phyloP scores from a whole-genome alignment of 2,797 vertebrate species.

The Cygnus olor region DNA sequence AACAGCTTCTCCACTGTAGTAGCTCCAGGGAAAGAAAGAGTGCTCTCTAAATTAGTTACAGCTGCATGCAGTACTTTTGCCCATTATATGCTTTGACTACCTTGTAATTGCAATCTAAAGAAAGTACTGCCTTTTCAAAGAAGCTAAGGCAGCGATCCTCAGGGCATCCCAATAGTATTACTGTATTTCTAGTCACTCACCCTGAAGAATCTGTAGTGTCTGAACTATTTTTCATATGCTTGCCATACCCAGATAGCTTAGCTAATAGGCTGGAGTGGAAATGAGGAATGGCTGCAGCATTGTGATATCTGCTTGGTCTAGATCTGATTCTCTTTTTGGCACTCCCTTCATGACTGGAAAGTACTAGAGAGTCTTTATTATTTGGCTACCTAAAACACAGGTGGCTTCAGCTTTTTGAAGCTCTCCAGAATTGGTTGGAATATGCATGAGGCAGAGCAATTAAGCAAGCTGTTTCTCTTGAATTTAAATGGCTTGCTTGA shows the following conservation, averaged over 20 bases:
- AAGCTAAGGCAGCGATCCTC: background rate
- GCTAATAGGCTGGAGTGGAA: background rate
- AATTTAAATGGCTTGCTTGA: constrained; percentile 20
- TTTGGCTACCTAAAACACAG: constrained; percentile 42
- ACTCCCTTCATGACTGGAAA: background rate
- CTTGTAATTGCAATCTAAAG: constrained; percentile 9
- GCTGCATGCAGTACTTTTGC: background rate
- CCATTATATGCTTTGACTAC: background rate
- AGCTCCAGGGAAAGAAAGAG: constrained; percentile 19
- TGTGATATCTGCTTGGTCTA: background rate
- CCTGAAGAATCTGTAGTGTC: background rate
- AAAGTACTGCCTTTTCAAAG: background rate
- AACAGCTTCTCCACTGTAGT: background rate
- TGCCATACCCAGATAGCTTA: background rate
- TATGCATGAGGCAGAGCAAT: constrained; percentile 52
- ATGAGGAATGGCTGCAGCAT: background rate
- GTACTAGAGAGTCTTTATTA: background rate
- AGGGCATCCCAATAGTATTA: background rate
- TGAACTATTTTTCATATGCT: background rate
- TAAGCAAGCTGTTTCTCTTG: constrained; percentile 31
- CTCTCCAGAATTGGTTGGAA: background rate
- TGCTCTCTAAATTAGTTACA: background rate
- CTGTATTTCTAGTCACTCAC: background rate
- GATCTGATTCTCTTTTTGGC: background rate
- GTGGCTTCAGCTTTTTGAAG: constrained; percentile 36